Evolutionary conservation across 2,113 vertebrate species (phyloP).

Genomic region (Peucedramus taeniatus): DNA sequence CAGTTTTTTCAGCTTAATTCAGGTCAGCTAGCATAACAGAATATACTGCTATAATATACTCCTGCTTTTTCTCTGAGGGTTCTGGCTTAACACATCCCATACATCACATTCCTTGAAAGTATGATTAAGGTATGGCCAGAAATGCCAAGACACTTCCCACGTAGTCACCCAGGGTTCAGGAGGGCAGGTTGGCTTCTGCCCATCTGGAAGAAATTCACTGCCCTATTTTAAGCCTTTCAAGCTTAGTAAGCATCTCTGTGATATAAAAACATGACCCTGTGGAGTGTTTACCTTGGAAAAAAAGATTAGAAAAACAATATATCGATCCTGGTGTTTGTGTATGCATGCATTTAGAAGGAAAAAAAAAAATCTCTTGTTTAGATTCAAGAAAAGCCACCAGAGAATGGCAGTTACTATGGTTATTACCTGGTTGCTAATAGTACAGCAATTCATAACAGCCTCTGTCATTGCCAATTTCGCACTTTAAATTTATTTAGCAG

Average conservation of each 20-base stretch:
- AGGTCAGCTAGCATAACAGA: neutral
- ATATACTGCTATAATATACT: neutral
- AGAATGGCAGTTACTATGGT: neutral
- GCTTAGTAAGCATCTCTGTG: neutral
- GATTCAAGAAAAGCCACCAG: neutral
- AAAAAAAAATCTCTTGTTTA: neutral
- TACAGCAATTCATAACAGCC: neutral
- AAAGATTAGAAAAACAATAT: neutral
- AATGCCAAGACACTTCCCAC: neutral
- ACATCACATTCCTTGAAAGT: neutral
- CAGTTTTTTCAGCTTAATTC: neutral
- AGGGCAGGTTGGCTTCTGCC: neutral
- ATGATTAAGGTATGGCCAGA: neutral
- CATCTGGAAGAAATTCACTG: neutral
- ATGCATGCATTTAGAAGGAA: neutral
- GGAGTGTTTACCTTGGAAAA: neutral
- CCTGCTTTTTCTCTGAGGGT: neutral
- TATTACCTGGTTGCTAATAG: conserved; percentile 31
- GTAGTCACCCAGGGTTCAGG: neutral
- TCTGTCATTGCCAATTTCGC: neutral
- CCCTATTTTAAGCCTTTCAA: neutral
- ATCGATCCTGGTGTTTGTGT: neutral
- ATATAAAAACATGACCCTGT: neutral
- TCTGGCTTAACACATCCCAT: neutral
- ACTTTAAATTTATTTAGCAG: neutral